Evolutionary conservation across 2,888 invertebrate species (phyloP), one percentile per base, ranked within the genome.

Genomic region (Thysanoteuthis rhombus): DNA sequence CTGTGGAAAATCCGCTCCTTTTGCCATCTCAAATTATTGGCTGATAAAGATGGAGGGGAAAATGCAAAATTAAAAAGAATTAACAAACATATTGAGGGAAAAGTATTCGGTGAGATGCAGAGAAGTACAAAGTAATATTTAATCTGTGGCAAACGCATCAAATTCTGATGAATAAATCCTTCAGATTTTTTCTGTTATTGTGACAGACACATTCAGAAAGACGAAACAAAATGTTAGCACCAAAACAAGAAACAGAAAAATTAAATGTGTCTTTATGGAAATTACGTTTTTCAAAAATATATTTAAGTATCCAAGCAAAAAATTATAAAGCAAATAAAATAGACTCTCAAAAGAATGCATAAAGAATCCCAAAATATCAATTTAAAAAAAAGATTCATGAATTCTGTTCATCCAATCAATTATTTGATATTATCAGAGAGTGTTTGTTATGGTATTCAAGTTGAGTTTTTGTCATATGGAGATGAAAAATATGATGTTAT

Each of bases 11-110:
- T 75, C 75, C n/a, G n/a, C 75, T 75, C n/a, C n/a, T 75, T 75
- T 75, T 75, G 75, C 75, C 75, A 75, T 75, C 75, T 75, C 75
- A 75, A 75, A 75, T 75, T 75, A 75, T 75, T 75, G 75, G 75
- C n/a, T 75, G 75, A 75, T 75, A 75, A 75, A 75, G 75, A 75
- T 75, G 75, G 75, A n/a, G n/a, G 75, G 75, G 75, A n/a, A 52
- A n/a, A 75, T 75, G n/a, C n/a, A 75, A 75, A 75, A 75, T 75
- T 75, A 75, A 75, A 75, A 75, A 75, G 75, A 75, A 75, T 75
- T 75, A 75, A 75, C 36, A 75, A 75, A 75, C 75, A 75, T 75
- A 75, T 75, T 75, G n/a, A 75, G n/a, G n/a, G 75, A n/a, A 58
- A 75, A 75, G n/a, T 75, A 75, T 75, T 75, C 36, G 75, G 75